Evolutionary conservation across 2,888 invertebrate species (phyloP).

Genomic region (Neoascia interrupta): DNA sequence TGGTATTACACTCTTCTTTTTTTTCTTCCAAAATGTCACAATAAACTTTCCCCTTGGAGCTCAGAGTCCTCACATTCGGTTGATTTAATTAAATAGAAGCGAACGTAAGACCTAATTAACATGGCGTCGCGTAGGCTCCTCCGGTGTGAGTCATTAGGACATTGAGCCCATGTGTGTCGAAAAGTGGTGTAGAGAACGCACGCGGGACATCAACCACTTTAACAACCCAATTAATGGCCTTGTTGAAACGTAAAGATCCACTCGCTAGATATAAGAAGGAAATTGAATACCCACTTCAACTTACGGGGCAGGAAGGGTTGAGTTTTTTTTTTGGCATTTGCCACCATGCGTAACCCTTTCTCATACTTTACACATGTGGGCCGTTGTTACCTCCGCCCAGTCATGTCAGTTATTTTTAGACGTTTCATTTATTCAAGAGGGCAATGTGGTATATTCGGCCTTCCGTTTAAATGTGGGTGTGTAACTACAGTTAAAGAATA

Average conservation of each 20-base stretch:
- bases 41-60: conserved; percentile 50
- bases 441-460: not conserved
- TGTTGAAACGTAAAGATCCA: conserved; percentile 49
- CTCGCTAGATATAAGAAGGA: conserved; percentile 32
- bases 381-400: too few species aligned
- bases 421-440: conserved; percentile 1
- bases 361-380: not conserved
- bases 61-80: conserved; percentile 60
- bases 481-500: conserved; percentile 16
- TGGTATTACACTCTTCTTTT: conserved; percentile 29
- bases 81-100: conserved; percentile 66
- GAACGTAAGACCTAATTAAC: conserved; percentile 61
- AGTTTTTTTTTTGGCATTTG: too few species aligned
- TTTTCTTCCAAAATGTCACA: conserved; percentile 3
- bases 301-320: not conserved
- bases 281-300: conserved; percentile 29
- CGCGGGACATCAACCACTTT: conserved; percentile 28
- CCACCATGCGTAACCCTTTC: conserved; percentile 48
- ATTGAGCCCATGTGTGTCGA: conserved; percentile 27
- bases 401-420: too few species aligned
- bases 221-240: conserved; percentile 53
- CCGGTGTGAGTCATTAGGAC: conserved; percentile 61
- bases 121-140: conserved; percentile 36
- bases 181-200: not conserved
- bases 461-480: too few species aligned